Percentiles rank a stretch among this genome's conserved stretches.
phyloP scores from a whole-genome alignment of 1,140 invertebrate genomes.

The Cecropterus lyciades region DNA sequence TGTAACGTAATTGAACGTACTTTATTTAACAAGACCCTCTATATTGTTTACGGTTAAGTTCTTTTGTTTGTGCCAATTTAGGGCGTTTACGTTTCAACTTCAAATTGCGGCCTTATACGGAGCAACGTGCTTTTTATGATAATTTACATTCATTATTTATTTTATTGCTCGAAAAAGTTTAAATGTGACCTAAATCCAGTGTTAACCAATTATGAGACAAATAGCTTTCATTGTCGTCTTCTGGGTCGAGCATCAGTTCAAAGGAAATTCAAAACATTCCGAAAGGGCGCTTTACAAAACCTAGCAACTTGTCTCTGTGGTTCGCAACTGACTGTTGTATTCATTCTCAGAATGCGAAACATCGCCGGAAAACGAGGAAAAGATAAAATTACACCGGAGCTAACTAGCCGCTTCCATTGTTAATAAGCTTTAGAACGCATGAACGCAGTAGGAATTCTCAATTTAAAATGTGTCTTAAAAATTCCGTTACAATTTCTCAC shows the following conservation, averaged over 20 bases:
- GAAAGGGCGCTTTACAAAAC: conserved; percentile 34
- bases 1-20: conserved; percentile 16
- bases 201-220: conserved; percentile 26
- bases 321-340: conserved; percentile 33
- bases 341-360: conserved; percentile 32
- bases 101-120: not conserved
- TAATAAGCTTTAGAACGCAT: conserved; percentile 35
- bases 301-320: conserved; percentile 30
- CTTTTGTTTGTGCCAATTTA: conserved; percentile 18
- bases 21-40: conserved; percentile 8
- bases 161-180: not conserved
- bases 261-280: conserved; percentile 32
- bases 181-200: conserved; percentile 11
- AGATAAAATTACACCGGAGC: conserved; percentile 38
- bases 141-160: conserved; percentile 1
- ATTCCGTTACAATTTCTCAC: conserved; percentile 81
- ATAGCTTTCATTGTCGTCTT: conserved; percentile 20
- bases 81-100: conserved; percentile 12
- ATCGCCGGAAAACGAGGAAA: conserved; percentile 36
- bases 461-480: conserved; percentile 44
- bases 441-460: conserved; percentile 35
- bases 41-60: conserved; percentile 12
- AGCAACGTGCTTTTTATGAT: conserved; percentile 1
- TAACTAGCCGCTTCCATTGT: conserved; percentile 39
- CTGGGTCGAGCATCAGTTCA: conserved; percentile 24